Percentiles rank a stretch among this genome's conserved stretches.
These are phyloP conservation scores for Aporrectodea caliginosa DNA, from an alignment of 1,140 invertebrate genomes.

Conservation along the genomic window DNA sequence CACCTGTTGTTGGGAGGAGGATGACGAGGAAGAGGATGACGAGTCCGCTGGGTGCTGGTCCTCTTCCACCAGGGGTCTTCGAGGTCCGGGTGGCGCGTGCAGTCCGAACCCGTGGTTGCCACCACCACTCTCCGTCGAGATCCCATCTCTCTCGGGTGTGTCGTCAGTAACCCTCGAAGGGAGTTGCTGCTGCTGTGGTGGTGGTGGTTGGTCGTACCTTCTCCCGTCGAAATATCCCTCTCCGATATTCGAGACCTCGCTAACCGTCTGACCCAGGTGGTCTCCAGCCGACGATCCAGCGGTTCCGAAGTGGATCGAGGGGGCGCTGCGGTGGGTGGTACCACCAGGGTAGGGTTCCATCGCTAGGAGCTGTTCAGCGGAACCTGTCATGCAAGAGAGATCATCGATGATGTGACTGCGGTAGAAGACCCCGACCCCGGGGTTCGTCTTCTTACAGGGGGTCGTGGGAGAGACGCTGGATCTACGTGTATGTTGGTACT, in stretches of 20 bases:
- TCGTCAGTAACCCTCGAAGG: too few species aligned
- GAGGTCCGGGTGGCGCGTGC: not conserved
- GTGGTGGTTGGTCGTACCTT: not conserved
- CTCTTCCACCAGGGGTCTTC: not conserved
- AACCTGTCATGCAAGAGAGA: too few species aligned
- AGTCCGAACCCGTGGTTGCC: not conserved
- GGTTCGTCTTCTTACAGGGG: not conserved
- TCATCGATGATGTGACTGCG: too few species aligned
- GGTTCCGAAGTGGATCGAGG: not conserved
- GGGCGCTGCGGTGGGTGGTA: not conserved
- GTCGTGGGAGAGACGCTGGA: not conserved
- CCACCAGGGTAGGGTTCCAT: not conserved
- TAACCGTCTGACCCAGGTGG: not conserved
- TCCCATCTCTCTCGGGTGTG: too few species aligned
- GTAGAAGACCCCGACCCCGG: too few species aligned
- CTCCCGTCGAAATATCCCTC: not conserved
- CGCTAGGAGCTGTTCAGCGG: too few species aligned
- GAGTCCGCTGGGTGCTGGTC: not conserved
- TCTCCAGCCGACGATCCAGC: not conserved
- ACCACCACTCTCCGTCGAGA: too few species aligned
- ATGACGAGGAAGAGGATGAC: not conserved
- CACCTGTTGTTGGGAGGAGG: not conserved
- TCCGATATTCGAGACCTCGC: not conserved
- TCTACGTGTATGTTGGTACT: not conserved
- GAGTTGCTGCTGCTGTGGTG: not conserved